phyloP scores from a whole-genome alignment of 2,113 vertebrate species.

The Mellivora capensis region DNA sequence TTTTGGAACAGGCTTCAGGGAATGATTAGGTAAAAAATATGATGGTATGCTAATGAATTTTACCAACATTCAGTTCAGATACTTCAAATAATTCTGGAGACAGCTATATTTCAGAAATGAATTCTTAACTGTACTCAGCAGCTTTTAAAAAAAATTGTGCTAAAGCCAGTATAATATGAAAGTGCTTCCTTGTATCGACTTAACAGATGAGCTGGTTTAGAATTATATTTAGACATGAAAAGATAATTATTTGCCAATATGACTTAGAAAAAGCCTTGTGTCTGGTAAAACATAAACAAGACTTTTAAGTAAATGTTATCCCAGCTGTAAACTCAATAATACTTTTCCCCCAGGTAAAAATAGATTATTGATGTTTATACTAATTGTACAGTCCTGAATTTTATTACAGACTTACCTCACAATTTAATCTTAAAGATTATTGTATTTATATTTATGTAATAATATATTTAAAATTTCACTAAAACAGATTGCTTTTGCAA shows the following conservation, averaged over 20 bases:
- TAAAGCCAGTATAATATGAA: slow-evolving; percentile 67
- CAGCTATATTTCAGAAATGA: slow-evolving; percentile 75
- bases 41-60: slow-evolving; percentile 72
- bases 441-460: background rate
- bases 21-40: slow-evolving; percentile 68
- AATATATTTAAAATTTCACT: slow-evolving; percentile 39
- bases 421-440: slow-evolving; percentile 5
- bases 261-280: slow-evolving; percentile 43
- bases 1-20: slow-evolving; percentile 59
- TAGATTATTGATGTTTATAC: slow-evolving; percentile 24
- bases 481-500: background rate
- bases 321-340: slow-evolving; percentile 27
- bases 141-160: background rate
- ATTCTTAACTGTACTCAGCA: slow-evolving; percentile 74
- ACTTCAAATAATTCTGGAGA: slow-evolving; percentile 76
- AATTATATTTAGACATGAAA: slow-evolving; percentile 59
- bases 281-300: slow-evolving; percentile 30
- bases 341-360: slow-evolving; percentile 32
- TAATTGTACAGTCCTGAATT: slow-evolving; percentile 26
- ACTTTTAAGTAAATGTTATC: slow-evolving; percentile 34
- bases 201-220: slow-evolving; percentile 75
- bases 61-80: slow-evolving; percentile 69
- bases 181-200: slow-evolving; percentile 77
- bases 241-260: slow-evolving; percentile 60
- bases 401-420: slow-evolving; percentile 1